Percentiles rank a stretch among this genome's conserved stretches.
phyloP scores from a whole-genome alignment of 2,113 vertebrate species.

The Triplophysa dalaica region DNA sequence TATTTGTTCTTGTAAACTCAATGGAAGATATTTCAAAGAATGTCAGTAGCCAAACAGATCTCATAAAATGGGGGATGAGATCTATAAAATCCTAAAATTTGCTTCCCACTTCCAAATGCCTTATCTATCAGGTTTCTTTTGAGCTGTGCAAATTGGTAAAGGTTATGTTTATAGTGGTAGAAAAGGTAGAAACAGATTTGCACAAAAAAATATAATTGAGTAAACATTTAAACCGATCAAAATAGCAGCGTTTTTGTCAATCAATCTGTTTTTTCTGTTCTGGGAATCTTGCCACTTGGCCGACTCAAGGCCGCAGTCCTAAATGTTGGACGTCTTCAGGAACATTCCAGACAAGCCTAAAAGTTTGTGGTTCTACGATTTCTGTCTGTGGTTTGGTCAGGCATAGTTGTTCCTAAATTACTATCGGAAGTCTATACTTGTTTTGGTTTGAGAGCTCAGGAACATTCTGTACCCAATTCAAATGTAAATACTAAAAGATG shows the following conservation, averaged over 20 bases:
- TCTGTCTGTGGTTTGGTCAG: slow-evolving; percentile 50
- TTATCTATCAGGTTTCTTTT: neutral
- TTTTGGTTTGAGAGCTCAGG: slow-evolving; percentile 51
- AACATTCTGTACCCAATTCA: slow-evolving; percentile 51
- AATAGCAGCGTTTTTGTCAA: neutral
- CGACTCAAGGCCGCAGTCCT: slow-evolving; percentile 20
- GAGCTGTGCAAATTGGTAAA: neutral
- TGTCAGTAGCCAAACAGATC: too few relatives aligned
- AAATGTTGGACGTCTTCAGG: slow-evolving; percentile 34
- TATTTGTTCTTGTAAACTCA: too few relatives aligned
- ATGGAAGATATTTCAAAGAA: too few relatives aligned
- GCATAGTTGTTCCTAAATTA: slow-evolving; percentile 35
- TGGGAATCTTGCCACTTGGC: slow-evolving; percentile 4
- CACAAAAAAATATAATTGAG: neutral
- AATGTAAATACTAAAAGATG: slow-evolving; percentile 48
- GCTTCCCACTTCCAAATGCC: neutral
- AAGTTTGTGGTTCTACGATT: slow-evolving; percentile 45
- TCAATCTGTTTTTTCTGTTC: slow-evolving; percentile 14
- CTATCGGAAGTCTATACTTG: slow-evolving; percentile 46
- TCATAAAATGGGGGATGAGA: too few relatives aligned
- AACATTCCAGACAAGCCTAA: slow-evolving; percentile 36
- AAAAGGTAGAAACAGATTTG: neutral
- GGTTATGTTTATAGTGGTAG: neutral
- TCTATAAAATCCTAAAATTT: neutral
- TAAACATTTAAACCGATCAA: neutral